phyloP scores from a whole-genome alignment of 2,888 invertebrate species.

The Nomada hirtipes region DNA sequence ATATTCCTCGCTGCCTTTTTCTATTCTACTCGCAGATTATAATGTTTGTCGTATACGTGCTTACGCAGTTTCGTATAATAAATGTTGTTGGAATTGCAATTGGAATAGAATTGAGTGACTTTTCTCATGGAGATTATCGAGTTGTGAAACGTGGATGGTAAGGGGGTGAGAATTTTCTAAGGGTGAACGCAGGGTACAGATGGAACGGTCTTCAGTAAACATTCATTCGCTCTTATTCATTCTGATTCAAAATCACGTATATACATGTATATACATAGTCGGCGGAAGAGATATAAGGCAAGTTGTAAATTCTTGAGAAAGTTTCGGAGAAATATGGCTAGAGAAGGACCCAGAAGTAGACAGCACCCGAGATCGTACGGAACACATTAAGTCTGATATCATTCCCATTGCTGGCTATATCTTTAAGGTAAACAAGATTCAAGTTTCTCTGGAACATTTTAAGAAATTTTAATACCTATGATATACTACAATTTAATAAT shows the following conservation, averaged over 20 bases:
- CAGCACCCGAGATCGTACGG: not conserved
- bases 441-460: not conserved
- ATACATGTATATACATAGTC: not conserved
- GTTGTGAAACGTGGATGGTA: not conserved
- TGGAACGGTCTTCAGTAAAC: not conserved
- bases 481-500: not conserved
- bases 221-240: not conserved
- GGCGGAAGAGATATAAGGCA: slow-evolving; percentile 16
- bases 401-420: too few species aligned
- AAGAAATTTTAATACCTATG: not conserved
- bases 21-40: too few species aligned
- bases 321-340: slow-evolving; percentile 14
- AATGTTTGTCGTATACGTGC: too few species aligned
- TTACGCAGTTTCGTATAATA: too few species aligned
- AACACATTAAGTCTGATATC: not conserved
- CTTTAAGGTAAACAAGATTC: too few species aligned
- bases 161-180: not conserved
- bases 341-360: not conserved
- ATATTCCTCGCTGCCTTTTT: not conserved
- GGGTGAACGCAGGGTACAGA: not conserved
- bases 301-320: slow-evolving; percentile 30
- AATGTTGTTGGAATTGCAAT: too few species aligned
- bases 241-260: slow-evolving; percentile 8
- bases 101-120: too few species aligned
- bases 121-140: too few species aligned